phyloP scores from a whole-genome alignment of 2,888 invertebrate genomes.

The Plemyria rubiginata region DNA sequence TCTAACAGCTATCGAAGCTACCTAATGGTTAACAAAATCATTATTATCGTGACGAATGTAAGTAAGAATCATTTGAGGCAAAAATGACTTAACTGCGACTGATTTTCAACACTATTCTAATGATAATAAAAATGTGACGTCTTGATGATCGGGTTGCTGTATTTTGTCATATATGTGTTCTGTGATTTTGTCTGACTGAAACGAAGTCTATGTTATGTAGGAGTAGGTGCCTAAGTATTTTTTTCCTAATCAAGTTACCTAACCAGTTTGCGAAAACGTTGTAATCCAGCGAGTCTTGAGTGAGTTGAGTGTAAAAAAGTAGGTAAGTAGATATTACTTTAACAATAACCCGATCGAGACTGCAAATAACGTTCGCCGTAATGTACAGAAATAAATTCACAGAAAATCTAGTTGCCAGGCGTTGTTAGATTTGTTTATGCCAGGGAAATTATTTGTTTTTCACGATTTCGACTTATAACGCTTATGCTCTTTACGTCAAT shows the following conservation, averaged over 20 bases:
- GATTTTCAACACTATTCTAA: no score
- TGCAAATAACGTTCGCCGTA: constrained; percentile 42
- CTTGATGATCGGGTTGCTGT: no score
- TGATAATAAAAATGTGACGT: no score
- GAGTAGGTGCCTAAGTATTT: background rate
- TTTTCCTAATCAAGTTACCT: background rate
- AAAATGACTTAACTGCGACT: no score
- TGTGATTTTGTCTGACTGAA: no score
- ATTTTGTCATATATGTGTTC: no score
- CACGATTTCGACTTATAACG: constrained; percentile 31
- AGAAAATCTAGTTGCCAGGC: constrained; percentile 49
- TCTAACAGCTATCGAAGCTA: background rate
- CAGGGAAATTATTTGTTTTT: constrained; percentile 30
- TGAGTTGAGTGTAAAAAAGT: no score
- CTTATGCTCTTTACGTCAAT: constrained; percentile 25
- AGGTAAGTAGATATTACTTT: constrained; percentile 36
- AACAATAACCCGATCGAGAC: constrained; percentile 29
- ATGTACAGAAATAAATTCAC: constrained; percentile 55
- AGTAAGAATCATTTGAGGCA: no score
- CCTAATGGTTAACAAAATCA: background rate
- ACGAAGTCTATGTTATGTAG: no score
- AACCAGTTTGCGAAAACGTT: background rate
- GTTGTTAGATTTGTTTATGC: constrained; percentile 41
- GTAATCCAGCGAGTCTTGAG: background rate
- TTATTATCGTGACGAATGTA: no score